Conservation (phyloP, 2,797 vertebrate species). For the Sylvilagus floridanus region DNA sequence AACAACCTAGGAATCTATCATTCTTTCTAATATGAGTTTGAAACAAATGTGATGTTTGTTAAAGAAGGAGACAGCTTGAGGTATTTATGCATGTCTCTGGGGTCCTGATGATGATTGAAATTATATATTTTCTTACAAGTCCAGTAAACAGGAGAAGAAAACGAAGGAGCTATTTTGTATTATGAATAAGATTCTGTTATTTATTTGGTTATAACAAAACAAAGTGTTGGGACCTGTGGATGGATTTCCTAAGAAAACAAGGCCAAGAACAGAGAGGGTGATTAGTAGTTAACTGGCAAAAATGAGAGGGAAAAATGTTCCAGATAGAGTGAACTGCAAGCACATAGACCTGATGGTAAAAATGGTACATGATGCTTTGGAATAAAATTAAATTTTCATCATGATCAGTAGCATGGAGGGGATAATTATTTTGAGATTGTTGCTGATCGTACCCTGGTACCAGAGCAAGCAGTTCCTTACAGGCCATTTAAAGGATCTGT, state of each 20-base stretch:
- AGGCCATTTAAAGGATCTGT: background rate
- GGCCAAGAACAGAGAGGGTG: background rate
- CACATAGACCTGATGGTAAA: background rate
- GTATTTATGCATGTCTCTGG: background rate
- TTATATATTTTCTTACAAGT: constrained; percentile 9
- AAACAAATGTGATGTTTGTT: constrained; percentile 20
- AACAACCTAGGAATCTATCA: constrained; percentile 1
- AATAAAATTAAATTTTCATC: constrained; percentile 13
- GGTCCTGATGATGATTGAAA: background rate
- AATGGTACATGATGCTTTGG: background rate
- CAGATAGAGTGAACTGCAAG: background rate
- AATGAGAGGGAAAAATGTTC: background rate
- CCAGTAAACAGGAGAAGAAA: background rate
- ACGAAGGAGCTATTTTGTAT: background rate
- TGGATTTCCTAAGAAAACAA: constrained; percentile 39
- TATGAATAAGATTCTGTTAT: background rate
- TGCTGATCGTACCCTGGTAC: background rate
- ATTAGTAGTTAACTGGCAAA: background rate
- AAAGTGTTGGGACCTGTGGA: background rate
- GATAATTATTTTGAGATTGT: background rate
- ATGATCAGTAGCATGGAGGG: background rate
- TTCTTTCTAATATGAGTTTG: constrained; percentile 31
- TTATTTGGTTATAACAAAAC: background rate
- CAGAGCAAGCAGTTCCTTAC: background rate
- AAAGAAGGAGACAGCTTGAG: background rate